Evolutionary conservation across 2,888 invertebrate genomes (phyloP).

Genomic region (Stenodema calcarata): DNA sequence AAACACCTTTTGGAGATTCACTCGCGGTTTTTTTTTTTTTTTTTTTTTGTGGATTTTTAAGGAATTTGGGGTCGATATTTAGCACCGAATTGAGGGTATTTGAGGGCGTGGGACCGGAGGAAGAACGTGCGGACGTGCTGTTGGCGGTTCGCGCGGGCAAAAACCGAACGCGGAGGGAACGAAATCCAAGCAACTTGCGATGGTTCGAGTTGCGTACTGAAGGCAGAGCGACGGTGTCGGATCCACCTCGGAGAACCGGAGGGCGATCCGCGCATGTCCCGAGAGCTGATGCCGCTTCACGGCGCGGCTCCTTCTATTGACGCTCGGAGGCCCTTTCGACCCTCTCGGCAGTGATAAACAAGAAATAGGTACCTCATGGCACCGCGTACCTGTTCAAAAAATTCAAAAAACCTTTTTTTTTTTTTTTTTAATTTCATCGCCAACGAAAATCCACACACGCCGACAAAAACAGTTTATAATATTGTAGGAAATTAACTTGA

Average conservation of each 20-base stretch:
- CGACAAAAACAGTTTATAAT: too few relatives aligned
- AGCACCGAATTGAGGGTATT: too few relatives aligned
- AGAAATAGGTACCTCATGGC: background rate
- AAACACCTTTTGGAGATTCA: background rate
- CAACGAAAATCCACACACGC: too few relatives aligned
- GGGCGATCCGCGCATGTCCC: background rate
- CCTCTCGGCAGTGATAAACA: background rate
- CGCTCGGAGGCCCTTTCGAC: background rate
- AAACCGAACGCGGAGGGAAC: background rate
- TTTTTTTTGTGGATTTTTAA: too few relatives aligned
- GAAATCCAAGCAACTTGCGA: background rate
- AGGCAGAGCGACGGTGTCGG: background rate
- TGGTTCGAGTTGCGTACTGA: background rate
- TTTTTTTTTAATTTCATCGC: background rate
- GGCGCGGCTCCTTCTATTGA: background rate
- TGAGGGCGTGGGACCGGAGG: too few relatives aligned
- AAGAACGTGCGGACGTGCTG: too few relatives aligned
- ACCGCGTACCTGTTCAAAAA: background rate
- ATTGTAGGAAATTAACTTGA: too few relatives aligned
- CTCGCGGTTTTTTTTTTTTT: background rate
- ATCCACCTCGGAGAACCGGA: background rate
- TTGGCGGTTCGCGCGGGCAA: background rate
- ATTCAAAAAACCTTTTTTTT: background rate
- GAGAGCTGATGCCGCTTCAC: background rate
- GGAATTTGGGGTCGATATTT: too few relatives aligned